Base-by-base conservation (phyloP, 2,888 invertebrate genomes). In the Dendrolimus houi region DNA sequence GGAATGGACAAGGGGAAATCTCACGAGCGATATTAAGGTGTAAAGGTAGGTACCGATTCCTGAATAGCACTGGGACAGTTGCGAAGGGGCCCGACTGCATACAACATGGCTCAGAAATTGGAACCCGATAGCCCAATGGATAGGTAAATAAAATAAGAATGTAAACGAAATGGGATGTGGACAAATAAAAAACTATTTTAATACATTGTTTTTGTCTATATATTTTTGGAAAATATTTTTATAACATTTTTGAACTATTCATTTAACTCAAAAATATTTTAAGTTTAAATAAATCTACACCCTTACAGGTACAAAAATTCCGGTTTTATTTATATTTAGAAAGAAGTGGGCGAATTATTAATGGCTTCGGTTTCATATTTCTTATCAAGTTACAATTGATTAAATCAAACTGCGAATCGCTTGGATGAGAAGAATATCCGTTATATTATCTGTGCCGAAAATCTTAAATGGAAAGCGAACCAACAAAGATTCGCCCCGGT, bases 21-120 rank as follows among this genome's bases (percentile, higher is more conserved):
- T 87, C 81, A 82, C 79, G 80, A 84, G 84, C 80, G 83, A 72
- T 83, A 84, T 85, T 81, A 85, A 82, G 85, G 84, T 79, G 79
- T 74, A 77, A 84, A 85, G 80, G 79, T 79, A 85, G 79, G 79
- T 79, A 73, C 69, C 77, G 67, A 80, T 74, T 84, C 82, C 84
- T 83, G 75, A 80, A 84, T 80, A 86, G 76, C 77, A 75, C 70
- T 57, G 58, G 29, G 64, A 60, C 61, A 71, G 77, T 85, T 83
- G 75, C 75, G 58, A 59, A 61, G 55, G 72, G 78, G 78, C 72
- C 66, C 71, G 66, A 67, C 64, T 71, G 74, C 72, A 75, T 70
- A 74, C 29, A 29, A n/a, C 29, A 6, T 68, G 70, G 69, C 70
- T 65, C 71, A 71, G 75, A 80, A 83, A 85, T 85, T 81, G 85